These are phyloP conservation scores for Poeciliopsis retropinna DNA, from an alignment of 2,113 vertebrate species.

Conservation along the genomic window DNA sequence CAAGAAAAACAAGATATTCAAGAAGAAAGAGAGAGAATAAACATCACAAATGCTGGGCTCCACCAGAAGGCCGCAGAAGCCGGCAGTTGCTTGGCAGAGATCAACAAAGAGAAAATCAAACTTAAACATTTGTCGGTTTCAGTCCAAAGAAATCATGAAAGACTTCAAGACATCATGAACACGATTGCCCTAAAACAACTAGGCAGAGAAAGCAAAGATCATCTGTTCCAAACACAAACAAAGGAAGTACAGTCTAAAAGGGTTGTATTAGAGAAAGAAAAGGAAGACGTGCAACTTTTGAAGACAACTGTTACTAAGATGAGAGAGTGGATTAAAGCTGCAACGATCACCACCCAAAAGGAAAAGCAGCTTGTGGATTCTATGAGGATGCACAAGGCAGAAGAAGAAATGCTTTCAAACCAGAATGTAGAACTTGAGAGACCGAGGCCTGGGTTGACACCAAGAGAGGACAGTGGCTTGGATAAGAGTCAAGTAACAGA, in stretches of 20 bases:
- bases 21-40: conserved; percentile 39
- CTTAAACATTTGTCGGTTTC: not conserved
- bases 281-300: too few species aligned
- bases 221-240: not conserved
- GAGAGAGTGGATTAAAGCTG: too few species aligned
- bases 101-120: not conserved
- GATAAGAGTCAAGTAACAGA: too few species aligned
- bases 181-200: not conserved
- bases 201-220: not conserved
- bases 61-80: too few species aligned
- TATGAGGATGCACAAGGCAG: too few species aligned
- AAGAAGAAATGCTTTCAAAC: too few species aligned
- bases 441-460: too few species aligned
- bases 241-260: not conserved
- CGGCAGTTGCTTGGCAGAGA: too few species aligned
- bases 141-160: not conserved
- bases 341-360: too few species aligned
- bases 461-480: too few species aligned
- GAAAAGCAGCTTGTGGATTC: too few species aligned
- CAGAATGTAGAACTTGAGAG: too few species aligned
- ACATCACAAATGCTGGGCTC: not conserved
- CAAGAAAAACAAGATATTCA: conserved; percentile 27
- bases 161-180: not conserved
- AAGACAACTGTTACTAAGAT: not conserved
- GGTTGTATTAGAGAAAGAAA: not conserved